Evolutionary conservation across 2,797 vertebrate species (phyloP), one percentile per base, ranked within the genome.

Genomic region (Fratercula arctica): DNA sequence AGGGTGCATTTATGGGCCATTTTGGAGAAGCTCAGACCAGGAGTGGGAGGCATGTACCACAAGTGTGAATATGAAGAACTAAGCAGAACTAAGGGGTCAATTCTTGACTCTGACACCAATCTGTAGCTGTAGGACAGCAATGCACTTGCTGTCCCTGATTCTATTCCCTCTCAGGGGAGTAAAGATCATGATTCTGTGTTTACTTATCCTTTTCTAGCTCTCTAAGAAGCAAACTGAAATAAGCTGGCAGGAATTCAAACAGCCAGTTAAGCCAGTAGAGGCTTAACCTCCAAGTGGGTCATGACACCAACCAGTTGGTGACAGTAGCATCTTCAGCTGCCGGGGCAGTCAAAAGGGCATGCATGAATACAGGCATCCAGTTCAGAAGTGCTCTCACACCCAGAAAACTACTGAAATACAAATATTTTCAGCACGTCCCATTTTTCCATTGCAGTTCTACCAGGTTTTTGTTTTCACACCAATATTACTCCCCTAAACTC

Each of bases 301-400:
- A 45, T 2, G 6, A 64, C 68, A 77, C n/a, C 51, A 67, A 41
- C 33, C 0, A 0, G 31, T 16, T 11, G 31, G 63, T 60, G 69
- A 67, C 72, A 77, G 78, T 11, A 39, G 60, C 31, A 56, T 6
- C 75, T 76, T 83, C 43, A 76, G 63, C 60, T 74, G 29, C 51
- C 56, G 14, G 39, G 31, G 10, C 31, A 75, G 31, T 19, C n/a
- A 41, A 75, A 78, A 75, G 18, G 7, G 29, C 54, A 16, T 26
- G 12, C 3, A 25, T 3, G 3, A 73, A 35, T 35, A 25, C n/a
- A 60, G 23, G 9, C 43, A 59, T 24, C 13, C 39, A 37, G 29
- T 51, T 50, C 51, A 61, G 16, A 85, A 19, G 28, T 11, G 28
- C 19, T 57, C 20, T 66, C 43, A 59, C 23, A 45, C 18, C 11